Conservation (phyloP, 2,888 invertebrate genomes). For the Kuschelorhynchus macadamiae region DNA sequence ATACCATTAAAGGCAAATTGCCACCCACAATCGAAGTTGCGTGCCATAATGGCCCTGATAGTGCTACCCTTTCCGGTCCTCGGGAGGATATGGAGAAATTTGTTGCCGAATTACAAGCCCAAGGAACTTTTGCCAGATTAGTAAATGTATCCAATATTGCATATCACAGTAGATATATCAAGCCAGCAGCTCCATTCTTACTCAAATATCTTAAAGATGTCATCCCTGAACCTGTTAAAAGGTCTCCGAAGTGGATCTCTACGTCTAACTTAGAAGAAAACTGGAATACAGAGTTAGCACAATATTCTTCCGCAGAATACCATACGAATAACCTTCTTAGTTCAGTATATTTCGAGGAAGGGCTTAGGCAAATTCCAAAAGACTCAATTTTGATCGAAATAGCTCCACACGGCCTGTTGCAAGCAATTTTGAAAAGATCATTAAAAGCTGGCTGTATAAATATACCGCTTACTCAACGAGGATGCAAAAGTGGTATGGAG, state of each 20-base stretch:
- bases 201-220: constrained; percentile 68
- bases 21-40: constrained; percentile 81
- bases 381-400: constrained; percentile 90
- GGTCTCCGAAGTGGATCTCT: constrained; percentile 77
- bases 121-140: constrained; percentile 85
- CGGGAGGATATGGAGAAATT: constrained; percentile 74
- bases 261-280: constrained; percentile 75
- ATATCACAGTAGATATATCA: constrained; percentile 89
- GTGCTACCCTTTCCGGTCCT: constrained; percentile 85
- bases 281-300: constrained; percentile 73
- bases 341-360: constrained; percentile 87
- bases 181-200: constrained; percentile 67
- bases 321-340: constrained; percentile 78
- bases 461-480: constrained; percentile 82
- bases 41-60: constrained; percentile 85
- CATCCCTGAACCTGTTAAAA: constrained; percentile 67
- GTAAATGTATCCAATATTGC: constrained; percentile 91
- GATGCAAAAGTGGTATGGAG: constrained; percentile 76
- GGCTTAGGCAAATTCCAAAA: constrained; percentile 81
- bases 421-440: constrained; percentile 87
- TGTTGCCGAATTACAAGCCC: constrained; percentile 73
- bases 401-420: constrained; percentile 91
- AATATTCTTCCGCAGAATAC: constrained; percentile 76
- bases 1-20: constrained; percentile 75
- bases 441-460: constrained; percentile 80